Conservation (phyloP, 2,888 invertebrate species). For the Amphipyra tragopoginis region DNA sequence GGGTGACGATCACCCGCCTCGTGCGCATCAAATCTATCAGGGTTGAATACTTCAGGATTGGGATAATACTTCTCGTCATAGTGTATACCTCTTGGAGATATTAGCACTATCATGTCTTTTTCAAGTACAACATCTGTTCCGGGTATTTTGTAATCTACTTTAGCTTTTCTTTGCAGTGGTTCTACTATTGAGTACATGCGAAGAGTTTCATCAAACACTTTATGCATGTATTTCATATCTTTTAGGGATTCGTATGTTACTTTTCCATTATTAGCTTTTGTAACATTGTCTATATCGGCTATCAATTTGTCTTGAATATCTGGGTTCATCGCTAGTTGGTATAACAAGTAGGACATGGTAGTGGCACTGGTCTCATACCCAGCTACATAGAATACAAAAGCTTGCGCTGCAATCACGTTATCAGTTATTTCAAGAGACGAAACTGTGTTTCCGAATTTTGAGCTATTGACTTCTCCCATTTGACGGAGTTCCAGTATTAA, state of each 20-base stretch:
- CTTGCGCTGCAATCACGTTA: conserved; percentile 75
- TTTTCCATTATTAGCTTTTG: conserved; percentile 66
- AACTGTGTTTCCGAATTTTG: conserved; percentile 53
- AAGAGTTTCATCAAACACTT: conserved; percentile 77
- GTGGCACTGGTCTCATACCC: conserved; percentile 84
- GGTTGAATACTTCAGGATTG: conserved; percentile 81
- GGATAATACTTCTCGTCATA: conserved; percentile 78
- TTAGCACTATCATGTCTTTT: conserved; percentile 69
- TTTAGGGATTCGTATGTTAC: conserved; percentile 76
- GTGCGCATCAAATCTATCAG: conserved; percentile 79
- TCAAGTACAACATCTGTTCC: conserved; percentile 71
- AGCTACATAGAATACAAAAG: conserved; percentile 80
- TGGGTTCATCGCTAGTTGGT: conserved; percentile 61
- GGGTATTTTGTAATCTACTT: conserved; percentile 71
- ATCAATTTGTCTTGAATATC: conserved; percentile 75
- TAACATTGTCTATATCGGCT: conserved; percentile 69
- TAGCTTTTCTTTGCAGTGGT: conserved; percentile 72
- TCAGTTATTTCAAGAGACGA: conserved; percentile 66
- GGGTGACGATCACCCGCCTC: conserved; percentile 68
- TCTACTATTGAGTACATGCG: conserved; percentile 83
- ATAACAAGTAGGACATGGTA: conserved; percentile 71
- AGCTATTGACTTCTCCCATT: conserved; percentile 57
- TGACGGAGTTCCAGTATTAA: conserved; percentile 68
- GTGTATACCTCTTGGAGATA: conserved; percentile 77
- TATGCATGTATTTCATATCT: conserved; percentile 78